A percentile compares a stretch with the other conserved stretches of the same genome.
These are phyloP conservation scores for Bos indicus DNA, from an alignment of 2,113 vertebrate species.

Conservation along the genomic window DNA sequence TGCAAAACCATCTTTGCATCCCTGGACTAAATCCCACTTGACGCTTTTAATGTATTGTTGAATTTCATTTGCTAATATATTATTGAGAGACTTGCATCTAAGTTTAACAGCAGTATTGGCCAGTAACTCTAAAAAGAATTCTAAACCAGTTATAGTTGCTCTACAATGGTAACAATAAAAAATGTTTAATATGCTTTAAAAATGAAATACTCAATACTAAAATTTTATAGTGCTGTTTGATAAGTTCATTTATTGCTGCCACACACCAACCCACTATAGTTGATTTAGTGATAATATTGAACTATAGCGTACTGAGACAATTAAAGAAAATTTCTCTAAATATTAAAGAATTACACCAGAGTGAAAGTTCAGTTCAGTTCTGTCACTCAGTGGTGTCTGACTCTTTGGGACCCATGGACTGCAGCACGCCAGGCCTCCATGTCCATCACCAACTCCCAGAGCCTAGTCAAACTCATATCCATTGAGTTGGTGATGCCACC, in stretches of 20 bases:
- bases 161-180: neutral
- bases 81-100: neutral
- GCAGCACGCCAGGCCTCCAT: fast-evolving
- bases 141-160: neutral
- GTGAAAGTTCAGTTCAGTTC: neutral
- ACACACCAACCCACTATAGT: neutral
- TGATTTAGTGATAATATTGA: neutral
- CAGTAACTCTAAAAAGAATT: neutral
- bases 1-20: neutral
- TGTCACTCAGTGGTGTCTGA: fast-evolving
- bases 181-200: neutral
- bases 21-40: neutral
- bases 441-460: neutral
- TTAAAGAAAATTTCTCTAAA: neutral
- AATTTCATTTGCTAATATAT: neutral
- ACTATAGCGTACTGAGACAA: neutral
- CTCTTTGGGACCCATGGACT: neutral
- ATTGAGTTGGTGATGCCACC: neutral
- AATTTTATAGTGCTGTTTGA: neutral
- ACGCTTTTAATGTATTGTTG: neutral
- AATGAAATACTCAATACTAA: neutral
- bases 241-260: neutral
- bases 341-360: neutral
- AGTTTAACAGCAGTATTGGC: neutral
- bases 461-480: neutral